Conservation (phyloP, 2,888 invertebrate species). For the Altica lythri region DNA sequence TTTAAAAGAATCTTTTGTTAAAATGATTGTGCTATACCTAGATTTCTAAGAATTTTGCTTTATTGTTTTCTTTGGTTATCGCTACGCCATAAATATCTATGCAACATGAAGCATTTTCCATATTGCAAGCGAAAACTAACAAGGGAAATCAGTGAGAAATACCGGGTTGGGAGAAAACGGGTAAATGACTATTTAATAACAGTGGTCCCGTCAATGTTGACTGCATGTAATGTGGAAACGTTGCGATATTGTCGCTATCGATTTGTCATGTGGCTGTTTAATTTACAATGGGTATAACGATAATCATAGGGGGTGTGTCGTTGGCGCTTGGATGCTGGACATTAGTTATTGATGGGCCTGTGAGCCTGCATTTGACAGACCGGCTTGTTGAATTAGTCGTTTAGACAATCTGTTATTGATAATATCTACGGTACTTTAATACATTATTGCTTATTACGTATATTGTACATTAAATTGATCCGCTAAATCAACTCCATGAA, state of each 20-base stretch:
- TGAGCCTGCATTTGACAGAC: slow-evolving; percentile 21
- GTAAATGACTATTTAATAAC: no score
- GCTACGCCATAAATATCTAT: no score
- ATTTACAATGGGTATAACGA: slow-evolving; percentile 29
- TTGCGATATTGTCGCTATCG: slow-evolving; percentile 22
- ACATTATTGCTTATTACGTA: slow-evolving; percentile 9
- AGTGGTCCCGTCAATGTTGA: slow-evolving; percentile 22
- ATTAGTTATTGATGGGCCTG: slow-evolving; percentile 28
- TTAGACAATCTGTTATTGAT: slow-evolving; percentile 16
- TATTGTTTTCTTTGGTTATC: no score
- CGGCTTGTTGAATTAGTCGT: slow-evolving; percentile 24
- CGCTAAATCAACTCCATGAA: no score
- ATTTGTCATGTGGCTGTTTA: slow-evolving; percentile 33
- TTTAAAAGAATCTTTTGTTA: no score
- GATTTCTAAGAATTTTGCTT: no score
- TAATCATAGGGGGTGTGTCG: slow-evolving; percentile 25
- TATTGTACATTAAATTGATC: no score
- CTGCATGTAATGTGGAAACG: slow-evolving; percentile 20
- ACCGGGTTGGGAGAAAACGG: no score
- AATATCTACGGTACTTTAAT: slow-evolving; percentile 11
- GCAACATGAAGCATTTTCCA: no score
- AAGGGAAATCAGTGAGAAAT: no score
- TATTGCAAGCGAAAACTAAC: no score
- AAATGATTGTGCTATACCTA: no score
- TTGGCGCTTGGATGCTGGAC: slow-evolving; percentile 8